These are phyloP conservation scores for Brachypteracias leptosomus DNA, from an alignment of 2,113 vertebrate species.

Conservation along the genomic window DNA sequence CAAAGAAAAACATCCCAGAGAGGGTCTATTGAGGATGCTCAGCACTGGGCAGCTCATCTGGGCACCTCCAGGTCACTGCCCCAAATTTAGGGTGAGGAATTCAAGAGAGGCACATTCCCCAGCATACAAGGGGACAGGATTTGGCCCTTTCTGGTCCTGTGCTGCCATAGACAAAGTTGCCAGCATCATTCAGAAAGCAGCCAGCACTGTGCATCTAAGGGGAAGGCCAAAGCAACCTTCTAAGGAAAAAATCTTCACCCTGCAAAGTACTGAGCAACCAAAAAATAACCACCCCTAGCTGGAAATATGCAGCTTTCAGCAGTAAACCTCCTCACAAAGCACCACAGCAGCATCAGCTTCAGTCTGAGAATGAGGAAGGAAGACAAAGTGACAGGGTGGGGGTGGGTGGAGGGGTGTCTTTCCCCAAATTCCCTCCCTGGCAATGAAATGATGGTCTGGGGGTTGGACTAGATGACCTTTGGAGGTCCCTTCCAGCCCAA, in stretches of 20 bases:
- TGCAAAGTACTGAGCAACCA: neutral
- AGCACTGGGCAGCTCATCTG: neutral
- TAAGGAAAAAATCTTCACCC: neutral
- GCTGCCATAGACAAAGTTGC: neutral
- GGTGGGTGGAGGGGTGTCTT: neutral
- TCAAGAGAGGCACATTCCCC: neutral
- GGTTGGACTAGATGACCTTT: too few relatives aligned
- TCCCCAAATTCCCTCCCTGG: neutral
- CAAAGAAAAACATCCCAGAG: neutral
- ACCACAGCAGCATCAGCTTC: fast-evolving
- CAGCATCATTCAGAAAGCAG: neutral
- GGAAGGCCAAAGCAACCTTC: neutral
- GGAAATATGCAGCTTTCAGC: neutral
- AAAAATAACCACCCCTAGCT: neutral
- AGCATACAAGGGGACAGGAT: neutral
- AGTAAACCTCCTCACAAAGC: neutral
- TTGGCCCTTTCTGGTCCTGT: neutral
- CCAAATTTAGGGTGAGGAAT: neutral
- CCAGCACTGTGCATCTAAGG: neutral
- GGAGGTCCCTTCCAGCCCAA: too few relatives aligned
- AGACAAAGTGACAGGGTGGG: fast-evolving
- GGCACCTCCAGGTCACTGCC: neutral
- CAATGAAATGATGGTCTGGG: neutral
- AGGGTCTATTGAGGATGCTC: neutral
- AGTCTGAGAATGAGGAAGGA: neutral